phyloP scores from a whole-genome alignment of 2,113 vertebrate genomes.

The Chloropsis cyanopogon region DNA sequence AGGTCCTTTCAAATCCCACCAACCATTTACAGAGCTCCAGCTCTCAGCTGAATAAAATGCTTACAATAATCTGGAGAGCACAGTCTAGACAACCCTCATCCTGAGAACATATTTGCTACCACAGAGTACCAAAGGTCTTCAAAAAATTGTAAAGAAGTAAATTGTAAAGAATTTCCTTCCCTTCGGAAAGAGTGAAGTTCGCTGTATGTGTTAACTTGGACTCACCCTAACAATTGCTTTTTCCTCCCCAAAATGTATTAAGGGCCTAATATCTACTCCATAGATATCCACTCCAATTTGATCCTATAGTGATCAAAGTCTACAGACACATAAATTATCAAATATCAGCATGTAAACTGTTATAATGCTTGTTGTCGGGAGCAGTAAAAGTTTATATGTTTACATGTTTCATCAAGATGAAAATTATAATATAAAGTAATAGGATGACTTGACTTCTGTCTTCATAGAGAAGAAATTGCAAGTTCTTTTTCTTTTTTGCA shows the following conservation, averaged over 20 bases:
- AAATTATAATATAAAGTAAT: slow-evolving; percentile 50
- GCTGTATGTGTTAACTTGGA: neutral
- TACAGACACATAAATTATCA: neutral
- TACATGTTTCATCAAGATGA: neutral
- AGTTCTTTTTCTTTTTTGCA: slow-evolving; percentile 40
- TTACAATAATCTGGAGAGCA: neutral
- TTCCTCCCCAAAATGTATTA: neutral
- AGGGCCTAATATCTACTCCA: neutral
- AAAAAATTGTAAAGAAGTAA: neutral
- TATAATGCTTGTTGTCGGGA: neutral
- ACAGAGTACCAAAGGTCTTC: neutral
- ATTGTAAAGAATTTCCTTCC: neutral
- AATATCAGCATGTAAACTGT: neutral
- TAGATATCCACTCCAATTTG: no score
- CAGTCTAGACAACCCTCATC: neutral
- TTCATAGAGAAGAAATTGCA: slow-evolving; percentile 54
- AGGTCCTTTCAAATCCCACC: neutral
- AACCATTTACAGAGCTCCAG: neutral
- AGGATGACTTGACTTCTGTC: slow-evolving; percentile 52
- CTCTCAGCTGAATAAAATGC: neutral
- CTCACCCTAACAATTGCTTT: neutral
- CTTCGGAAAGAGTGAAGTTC: neutral
- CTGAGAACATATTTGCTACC: neutral
- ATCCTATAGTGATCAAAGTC: neutral
- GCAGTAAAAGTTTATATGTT: neutral